Percentiles rank a stretch among this genome's conserved stretches.
Evolutionary conservation across 1,140 invertebrate species (phyloP).

Genomic region (Akabosia matsudoensis): DNA sequence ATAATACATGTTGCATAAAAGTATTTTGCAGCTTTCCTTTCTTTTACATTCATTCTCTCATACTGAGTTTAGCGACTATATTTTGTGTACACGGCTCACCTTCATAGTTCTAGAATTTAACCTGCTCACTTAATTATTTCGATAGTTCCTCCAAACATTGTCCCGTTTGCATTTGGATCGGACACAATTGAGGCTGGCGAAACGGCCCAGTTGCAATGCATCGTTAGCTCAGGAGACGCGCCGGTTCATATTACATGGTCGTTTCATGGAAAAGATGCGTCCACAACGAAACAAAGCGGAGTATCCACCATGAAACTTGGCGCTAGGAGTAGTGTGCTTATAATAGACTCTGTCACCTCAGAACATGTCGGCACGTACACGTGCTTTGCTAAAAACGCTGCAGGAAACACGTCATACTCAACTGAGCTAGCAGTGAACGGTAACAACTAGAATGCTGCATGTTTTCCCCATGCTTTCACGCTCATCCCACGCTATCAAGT

Average conservation of each 20-base stretch:
- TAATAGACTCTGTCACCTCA: conserved; percentile 60
- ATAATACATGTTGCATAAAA: too few relatives aligned
- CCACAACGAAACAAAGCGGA: conserved; percentile 45
- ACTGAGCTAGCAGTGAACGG: conserved; percentile 35
- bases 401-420: conserved; percentile 32
- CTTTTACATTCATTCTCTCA: conserved; percentile 21
- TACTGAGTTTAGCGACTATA: conserved; percentile 54
- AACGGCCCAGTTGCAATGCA: conserved; percentile 61
- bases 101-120: conserved; percentile 45
- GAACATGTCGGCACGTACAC: conserved; percentile 60
- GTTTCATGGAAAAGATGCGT: conserved; percentile 53
- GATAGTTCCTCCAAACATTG: conserved; percentile 61
- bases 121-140: conserved; percentile 45
- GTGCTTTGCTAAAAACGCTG: conserved; percentile 62
- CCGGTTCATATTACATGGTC: conserved; percentile 64
- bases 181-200: conserved; percentile 58
- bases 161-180: conserved; percentile 59
- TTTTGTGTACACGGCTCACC: conserved; percentile 54
- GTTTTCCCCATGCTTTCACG: background rate
- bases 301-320: conserved; percentile 35
- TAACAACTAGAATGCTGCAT: conserved; percentile 18
- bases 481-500: conserved; percentile 64
- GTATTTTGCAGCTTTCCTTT: too few relatives aligned
- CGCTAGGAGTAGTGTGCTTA: conserved; percentile 46
- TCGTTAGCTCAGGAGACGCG: conserved; percentile 63